A percentile compares a stretch with the other conserved stretches of the same genome.
Conservation (phyloP, 1,140 invertebrate genomes). For the Eriocheir sinensis region DNA sequence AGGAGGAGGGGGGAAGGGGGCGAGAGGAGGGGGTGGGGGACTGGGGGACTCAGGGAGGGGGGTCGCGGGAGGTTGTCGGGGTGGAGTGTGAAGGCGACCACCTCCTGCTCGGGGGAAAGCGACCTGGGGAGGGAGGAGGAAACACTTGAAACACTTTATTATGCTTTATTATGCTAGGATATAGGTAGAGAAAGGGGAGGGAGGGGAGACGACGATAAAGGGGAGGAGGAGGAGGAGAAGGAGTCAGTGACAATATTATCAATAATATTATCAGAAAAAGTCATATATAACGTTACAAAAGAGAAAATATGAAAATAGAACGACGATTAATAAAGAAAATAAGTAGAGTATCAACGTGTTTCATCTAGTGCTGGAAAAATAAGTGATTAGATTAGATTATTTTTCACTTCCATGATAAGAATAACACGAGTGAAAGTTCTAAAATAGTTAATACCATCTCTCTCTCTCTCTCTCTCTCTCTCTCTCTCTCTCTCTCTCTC, state of each 20-base stretch:
- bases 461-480: constrained; percentile 9
- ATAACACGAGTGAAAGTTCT: too few relatives aligned
- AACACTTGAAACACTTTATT: neutral
- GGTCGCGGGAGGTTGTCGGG: neutral
- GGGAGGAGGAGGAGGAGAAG: neutral
- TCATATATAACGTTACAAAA: neutral
- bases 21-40: neutral
- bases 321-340: too few relatives aligned
- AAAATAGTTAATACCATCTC: too few relatives aligned
- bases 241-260: neutral
- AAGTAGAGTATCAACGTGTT: too few relatives aligned
- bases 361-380: too few relatives aligned
- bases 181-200: neutral
- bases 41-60: neutral
- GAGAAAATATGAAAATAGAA: neutral
- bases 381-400: too few relatives aligned
- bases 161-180: neutral
- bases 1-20: neutral
- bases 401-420: too few relatives aligned
- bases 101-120: constrained; percentile 25
- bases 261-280: neutral
- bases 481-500: constrained; percentile 31
- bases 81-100: constrained; percentile 40
- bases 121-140: neutral
- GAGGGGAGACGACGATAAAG: neutral